Evolutionary conservation across 2,797 vertebrate species (phyloP).

Genomic region (Caiman crocodilus): DNA sequence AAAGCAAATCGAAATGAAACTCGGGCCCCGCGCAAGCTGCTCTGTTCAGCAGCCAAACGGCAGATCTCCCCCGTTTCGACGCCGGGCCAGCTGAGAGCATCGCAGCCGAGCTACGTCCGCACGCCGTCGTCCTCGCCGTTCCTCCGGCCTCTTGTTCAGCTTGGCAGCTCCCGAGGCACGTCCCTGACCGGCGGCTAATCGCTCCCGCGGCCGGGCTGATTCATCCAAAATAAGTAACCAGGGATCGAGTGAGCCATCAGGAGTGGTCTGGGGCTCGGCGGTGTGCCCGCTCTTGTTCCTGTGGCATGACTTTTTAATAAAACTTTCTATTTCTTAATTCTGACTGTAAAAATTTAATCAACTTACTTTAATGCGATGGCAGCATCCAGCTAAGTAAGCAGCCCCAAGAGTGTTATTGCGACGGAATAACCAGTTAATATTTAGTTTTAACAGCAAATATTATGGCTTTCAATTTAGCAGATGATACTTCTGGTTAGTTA

Average conservation of each 20-base stretch:
- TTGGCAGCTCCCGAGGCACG: neutral
- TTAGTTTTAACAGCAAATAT: conserved; percentile 76
- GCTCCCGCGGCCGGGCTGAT: neutral
- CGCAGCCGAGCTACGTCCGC: too few species aligned
- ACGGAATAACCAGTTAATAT: conserved; percentile 69
- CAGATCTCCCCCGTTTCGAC: neutral
- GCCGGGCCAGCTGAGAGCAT: neutral
- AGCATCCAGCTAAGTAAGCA: conserved; percentile 52
- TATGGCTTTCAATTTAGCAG: conserved; percentile 78
- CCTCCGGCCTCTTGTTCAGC: neutral
- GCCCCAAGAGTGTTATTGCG: conserved; percentile 46
- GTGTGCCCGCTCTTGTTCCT: conserved; percentile 32
- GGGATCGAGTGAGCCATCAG: neutral
- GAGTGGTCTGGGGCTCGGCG: fast-evolving
- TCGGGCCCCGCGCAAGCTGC: neutral
- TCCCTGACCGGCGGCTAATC: neutral
- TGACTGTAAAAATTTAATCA: conserved; percentile 72
- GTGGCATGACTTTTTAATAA: conserved; percentile 52
- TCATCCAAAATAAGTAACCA: neutral
- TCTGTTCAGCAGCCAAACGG: neutral
- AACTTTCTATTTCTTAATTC: conserved; percentile 74
- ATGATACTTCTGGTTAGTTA: conserved; percentile 76
- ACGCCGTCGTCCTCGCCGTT: neutral
- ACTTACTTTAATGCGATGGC: conserved; percentile 63
- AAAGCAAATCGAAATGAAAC: neutral